Conservation (phyloP, 2,888 invertebrate species). For the Tetheella fluctuosa region DNA sequence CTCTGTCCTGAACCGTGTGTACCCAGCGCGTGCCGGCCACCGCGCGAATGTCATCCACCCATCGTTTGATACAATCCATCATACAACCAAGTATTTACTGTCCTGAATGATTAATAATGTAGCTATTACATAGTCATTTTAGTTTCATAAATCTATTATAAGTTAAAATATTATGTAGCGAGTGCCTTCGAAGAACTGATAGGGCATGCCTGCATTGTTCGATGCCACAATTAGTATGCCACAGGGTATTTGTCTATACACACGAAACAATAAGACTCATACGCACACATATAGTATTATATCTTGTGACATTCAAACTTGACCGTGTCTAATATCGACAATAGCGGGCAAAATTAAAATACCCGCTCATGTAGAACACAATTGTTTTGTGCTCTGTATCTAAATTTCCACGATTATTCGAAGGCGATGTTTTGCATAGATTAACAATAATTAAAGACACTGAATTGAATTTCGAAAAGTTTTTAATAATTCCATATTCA, state of each 20-base stretch:
- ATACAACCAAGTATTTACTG: no score
- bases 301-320: constrained; percentile 69
- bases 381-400: constrained; percentile 30
- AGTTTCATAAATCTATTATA: constrained; percentile 32
- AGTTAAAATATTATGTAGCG: constrained; percentile 37
- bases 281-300: constrained; percentile 27
- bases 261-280: constrained; percentile 31
- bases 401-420: constrained; percentile 54
- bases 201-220: constrained; percentile 65
- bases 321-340: constrained; percentile 73
- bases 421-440: constrained; percentile 53
- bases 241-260: constrained; percentile 40
- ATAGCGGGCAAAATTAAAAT: constrained; percentile 57
- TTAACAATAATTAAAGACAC: constrained; percentile 21
- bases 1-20: no score
- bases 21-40: no score
- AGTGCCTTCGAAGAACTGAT: constrained; percentile 58
- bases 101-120: no score
- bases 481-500: not conserved
- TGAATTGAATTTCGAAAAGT: constrained; percentile 8
- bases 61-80: no score
- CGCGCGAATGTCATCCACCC: no score
- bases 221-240: constrained; percentile 61
- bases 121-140: constrained; percentile 13
- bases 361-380: constrained; percentile 46